phyloP scores from a whole-genome alignment of 2,888 invertebrate species.

The Syritta pipiens region DNA sequence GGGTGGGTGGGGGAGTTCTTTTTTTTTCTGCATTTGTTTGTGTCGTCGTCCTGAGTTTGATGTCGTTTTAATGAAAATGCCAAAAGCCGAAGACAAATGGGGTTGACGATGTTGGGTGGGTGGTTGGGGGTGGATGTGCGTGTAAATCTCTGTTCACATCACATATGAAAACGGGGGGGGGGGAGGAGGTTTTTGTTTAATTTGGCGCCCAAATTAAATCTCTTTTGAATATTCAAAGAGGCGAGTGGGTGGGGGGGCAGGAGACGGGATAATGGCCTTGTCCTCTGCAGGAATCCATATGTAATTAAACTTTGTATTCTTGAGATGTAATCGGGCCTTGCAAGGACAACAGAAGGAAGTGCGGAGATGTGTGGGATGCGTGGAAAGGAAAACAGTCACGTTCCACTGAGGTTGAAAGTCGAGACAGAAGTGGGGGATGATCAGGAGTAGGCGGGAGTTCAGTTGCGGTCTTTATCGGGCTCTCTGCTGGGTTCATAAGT shows the following conservation, averaged over 20 bases:
- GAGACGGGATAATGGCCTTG: constrained; percentile 26
- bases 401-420: no score
- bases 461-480: no score
- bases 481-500: no score
- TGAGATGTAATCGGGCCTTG: not conserved
- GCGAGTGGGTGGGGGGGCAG: not conserved
- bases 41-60: constrained; percentile 46
- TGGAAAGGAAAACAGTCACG: no score
- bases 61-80: constrained; percentile 66
- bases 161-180: constrained; percentile 7
- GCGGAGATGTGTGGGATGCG: not conserved
- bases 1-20: no score
- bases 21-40: not conserved
- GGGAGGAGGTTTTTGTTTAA: constrained; percentile 7
- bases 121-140: constrained; percentile 2
- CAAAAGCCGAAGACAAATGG: constrained; percentile 63
- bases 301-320: constrained; percentile 43
- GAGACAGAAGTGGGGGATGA: no score
- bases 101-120: not conserved
- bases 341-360: not conserved
- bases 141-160: constrained; percentile 2
- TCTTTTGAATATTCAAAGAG: constrained; percentile 41
- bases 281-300: constrained; percentile 37
- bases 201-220: constrained; percentile 42
- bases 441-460: no score